phyloP scores from a whole-genome alignment of 2,888 invertebrate genomes.

The Epirrita christyi region DNA sequence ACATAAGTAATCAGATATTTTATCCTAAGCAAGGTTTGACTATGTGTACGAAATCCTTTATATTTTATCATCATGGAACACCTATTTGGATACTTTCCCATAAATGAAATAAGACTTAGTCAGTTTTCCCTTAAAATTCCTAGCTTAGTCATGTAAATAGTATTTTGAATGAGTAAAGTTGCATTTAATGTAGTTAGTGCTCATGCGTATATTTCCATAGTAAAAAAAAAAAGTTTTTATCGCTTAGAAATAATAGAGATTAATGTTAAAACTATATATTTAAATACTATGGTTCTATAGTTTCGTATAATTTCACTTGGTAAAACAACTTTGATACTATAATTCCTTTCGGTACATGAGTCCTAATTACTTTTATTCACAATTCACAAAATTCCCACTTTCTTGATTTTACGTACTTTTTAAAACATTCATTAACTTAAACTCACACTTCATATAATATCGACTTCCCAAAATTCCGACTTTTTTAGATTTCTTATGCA shows the following conservation, averaged over 20 bases:
- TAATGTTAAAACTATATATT: conserved; percentile 52
- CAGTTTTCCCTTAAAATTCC: conserved; percentile 39
- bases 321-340: conserved; percentile 6
- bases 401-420: no score
- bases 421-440: no score
- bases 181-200: conserved; percentile 79
- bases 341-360: no score
- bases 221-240: conserved; percentile 53
- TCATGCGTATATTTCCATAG: conserved; percentile 58
- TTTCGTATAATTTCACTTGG: conserved; percentile 4
- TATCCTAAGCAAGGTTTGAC: conserved; percentile 19
- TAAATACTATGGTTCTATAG: conserved; percentile 25
- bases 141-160: conserved; percentile 68
- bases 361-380: no score
- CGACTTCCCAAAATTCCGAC: no score
- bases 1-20: conserved; percentile 14
- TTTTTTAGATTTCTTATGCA: no score
- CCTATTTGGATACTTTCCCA: conserved; percentile 8
- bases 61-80: conserved; percentile 11
- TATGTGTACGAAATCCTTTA: conserved; percentile 4
- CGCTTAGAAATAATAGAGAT: conserved; percentile 44
- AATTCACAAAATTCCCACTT: no score
- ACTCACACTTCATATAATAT: no score
- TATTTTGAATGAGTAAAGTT: conserved; percentile 68
- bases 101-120: conserved; percentile 27